Evolutionary conservation across 2,113 vertebrate genomes (phyloP), one percentile per base, ranked within the genome.

Genomic region (Corythoichthys intestinalis): DNA sequence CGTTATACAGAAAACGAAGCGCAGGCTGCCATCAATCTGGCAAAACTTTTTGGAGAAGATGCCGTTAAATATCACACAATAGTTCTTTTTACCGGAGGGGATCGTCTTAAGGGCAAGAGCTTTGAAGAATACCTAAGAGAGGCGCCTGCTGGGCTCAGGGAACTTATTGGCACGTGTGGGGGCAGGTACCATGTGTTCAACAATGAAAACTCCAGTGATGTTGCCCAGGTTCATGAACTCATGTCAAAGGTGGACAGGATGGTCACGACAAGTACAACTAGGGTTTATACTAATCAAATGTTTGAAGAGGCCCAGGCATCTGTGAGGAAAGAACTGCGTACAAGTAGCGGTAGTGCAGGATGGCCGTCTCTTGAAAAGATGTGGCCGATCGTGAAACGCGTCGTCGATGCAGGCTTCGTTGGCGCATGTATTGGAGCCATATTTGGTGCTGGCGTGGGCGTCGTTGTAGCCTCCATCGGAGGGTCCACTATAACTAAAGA

Each of bases 101-200:
- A 93, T 41, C 89, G 91, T 12, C 79, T 93, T 46, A 85, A 89
- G 6, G 86, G 71, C 2, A 44, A 56, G 3, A 74, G 52, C 28
- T 74, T 93, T 0, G 83, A 92, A 56, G 68, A 67, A 4, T 92
- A 90, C 57, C 77, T 92, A 64, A 69, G 66, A 8, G 50, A 84
- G 3, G 77, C 85, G 44, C 84, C 90, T 11, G 73, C 65, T 48
- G 73, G 57, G 6, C 85, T 93, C 10, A 79, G 44, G 46, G 70
- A 68, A 69, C 80, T 93, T 68, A 83, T 93, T 65, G 78, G 84
- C 34, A 84, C 56, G 12, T 93, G 92, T 72, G 87, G 89, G 2
- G 77, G 85, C 13, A 82, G 92, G 66, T 92, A 90, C 76, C 91
- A 92, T 17, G 79, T 91, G 1, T 58, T 93, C 50, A 91, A 93